These are phyloP conservation scores for Ammodytes dubius DNA, from an alignment of 2,113 vertebrate species.

Conservation along the genomic window DNA sequence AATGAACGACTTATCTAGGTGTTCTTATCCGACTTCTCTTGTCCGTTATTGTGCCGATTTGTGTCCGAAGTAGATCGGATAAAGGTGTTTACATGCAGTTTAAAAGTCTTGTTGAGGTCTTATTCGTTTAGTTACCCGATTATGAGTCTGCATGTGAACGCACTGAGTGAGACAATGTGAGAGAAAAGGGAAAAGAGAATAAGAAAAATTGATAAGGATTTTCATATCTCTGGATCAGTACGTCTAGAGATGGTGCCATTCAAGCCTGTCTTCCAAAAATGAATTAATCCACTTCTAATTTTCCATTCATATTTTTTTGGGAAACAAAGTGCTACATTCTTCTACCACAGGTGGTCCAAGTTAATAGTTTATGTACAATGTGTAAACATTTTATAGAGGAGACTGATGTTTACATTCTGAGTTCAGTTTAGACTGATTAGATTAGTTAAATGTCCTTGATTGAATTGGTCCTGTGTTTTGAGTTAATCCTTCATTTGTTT, in stretches of 20 bases:
- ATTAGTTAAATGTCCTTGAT: background rate
- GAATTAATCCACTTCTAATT: background rate
- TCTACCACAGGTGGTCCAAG: background rate
- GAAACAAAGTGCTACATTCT: background rate
- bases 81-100: too few relatives aligned
- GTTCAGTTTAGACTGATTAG: background rate
- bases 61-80: too few relatives aligned
- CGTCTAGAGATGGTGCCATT: background rate
- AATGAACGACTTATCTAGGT: too few relatives aligned
- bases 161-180: background rate
- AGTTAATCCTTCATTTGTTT: too few relatives aligned
- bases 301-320: background rate
- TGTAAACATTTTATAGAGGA: background rate
- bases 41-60: too few relatives aligned
- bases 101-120: too few relatives aligned
- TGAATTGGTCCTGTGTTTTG: background rate
- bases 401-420: background rate
- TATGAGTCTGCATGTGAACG: too few relatives aligned
- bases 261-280: background rate
- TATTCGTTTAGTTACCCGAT: too few relatives aligned
- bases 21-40: too few relatives aligned
- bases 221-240: background rate
- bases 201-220: background rate
- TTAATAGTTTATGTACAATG: background rate
- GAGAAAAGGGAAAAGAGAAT: too few relatives aligned